Base-by-base conservation (phyloP, 2,113 vertebrate species). In the Pedionomus torquatus region DNA sequence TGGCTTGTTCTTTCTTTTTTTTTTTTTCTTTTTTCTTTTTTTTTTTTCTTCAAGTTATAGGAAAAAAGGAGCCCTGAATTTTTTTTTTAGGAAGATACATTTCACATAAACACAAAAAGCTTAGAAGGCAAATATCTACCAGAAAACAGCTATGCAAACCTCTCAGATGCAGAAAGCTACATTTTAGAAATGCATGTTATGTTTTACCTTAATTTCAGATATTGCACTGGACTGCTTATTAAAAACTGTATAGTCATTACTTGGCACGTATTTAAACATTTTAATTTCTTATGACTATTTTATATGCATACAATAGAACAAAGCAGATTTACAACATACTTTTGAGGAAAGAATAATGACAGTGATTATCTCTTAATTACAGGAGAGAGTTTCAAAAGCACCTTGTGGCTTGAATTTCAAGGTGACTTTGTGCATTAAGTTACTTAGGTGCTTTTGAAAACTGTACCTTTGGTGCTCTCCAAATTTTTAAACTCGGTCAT, bases 311-410 rank as follows among this genome's bases (percentile, higher is more conserved):
- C 41, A 85, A 78, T n/a, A 82, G 61, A 82, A 94, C 65, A 81
- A 84, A 90, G 69, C 14, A 91, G 91, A 79, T 79, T 96, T 91
- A 79, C 69, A 92, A 85, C 61, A 72, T 7, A 30, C 17, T 69
- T 75, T 37, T 48, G 69, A 93, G 3, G 52, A 89, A 94, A 89
- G 72, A 95, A 84, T 82, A 92, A 92, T 69, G 65, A 78, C 16
- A 86, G 72, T 44, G n/a, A 41, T 92, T 95, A 81, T 90, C 39
- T 6, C 92, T 77, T 95, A 87, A 92, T 95, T 87, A 81, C 15
- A 68, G 69, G 39, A 86, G 85, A 89, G 68, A 55, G 68, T 90
- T 94, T 72, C 43, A 89, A 91, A 95, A 87, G 66, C 54, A 83
- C 65, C 31, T 65, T 17, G 20, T 49, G 37, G 76, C 51, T 95